Conservation (phyloP, 2,797 vertebrate species). For the Helicolenus hilgendorfi region DNA sequence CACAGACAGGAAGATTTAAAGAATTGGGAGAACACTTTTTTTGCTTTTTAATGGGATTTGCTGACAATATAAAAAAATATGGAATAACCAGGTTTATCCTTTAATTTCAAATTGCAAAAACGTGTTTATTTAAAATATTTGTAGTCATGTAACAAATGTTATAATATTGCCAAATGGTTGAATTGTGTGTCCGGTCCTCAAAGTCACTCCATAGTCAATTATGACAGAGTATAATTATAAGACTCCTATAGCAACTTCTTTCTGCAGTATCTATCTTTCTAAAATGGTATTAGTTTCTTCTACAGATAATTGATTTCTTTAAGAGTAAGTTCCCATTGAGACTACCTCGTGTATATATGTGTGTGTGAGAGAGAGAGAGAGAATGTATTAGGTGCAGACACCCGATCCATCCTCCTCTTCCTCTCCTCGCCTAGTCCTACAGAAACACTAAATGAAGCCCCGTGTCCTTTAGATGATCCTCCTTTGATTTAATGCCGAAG, state of each 20-base stretch:
- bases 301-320: constrained; percentile 72
- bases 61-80: background rate
- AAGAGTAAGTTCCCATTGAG: constrained; percentile 74
- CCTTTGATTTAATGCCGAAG: constrained; percentile 80
- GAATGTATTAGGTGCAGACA: constrained; percentile 64
- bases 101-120: background rate
- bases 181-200: background rate
- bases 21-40: background rate
- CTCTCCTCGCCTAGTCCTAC: constrained; percentile 54
- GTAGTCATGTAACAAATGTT: background rate
- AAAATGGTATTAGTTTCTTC: constrained; percentile 43
- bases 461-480: constrained; percentile 77
- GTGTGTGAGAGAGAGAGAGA: constrained; percentile 25
- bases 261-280: constrained; percentile 17
- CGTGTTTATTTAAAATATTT: background rate
- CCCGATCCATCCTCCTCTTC: constrained; percentile 61
- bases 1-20: too few relatives aligned
- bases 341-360: background rate
- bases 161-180: background rate
- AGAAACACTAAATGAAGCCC: constrained; percentile 78
- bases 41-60: background rate
- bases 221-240: constrained; percentile 10
- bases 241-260: background rate
- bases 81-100: background rate
- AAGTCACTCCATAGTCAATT: background rate